These are phyloP conservation scores for Mythimna lalbum DNA, from an alignment of 2,888 invertebrate genomes.

Conservation along the genomic window DNA sequence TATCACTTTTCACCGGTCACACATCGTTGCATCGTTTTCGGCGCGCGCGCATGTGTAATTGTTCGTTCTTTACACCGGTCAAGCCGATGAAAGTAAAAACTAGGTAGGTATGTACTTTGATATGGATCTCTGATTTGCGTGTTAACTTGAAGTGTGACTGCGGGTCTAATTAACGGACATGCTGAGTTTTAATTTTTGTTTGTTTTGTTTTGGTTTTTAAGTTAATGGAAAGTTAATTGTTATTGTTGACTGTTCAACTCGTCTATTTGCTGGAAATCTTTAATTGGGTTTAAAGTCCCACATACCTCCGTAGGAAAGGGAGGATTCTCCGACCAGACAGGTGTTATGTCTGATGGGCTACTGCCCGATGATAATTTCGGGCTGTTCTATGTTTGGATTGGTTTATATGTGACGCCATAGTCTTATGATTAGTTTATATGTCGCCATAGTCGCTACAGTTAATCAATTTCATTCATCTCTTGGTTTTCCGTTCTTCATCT, in stretches of 20 bases:
- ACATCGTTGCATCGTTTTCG: conserved; percentile 73
- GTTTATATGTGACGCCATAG: too few species aligned
- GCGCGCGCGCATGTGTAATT: conserved; percentile 48
- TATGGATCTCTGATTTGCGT: conserved; percentile 15
- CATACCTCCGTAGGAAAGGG: too few species aligned
- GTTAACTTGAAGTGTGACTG: conserved; percentile 8
- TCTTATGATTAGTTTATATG: too few species aligned
- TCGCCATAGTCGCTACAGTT: too few species aligned
- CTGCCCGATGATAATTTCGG: too few species aligned
- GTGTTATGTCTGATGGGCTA: too few species aligned
- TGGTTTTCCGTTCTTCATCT: too few species aligned
- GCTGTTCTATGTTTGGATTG: too few species aligned
- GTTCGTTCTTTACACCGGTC: conserved; percentile 58
- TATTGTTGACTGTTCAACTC: neutral
- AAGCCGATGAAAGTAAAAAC: conserved; percentile 60
- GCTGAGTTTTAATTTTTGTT: neutral
- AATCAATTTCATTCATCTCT: too few species aligned
- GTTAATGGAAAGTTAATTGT: neutral
- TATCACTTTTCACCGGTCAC: conserved; percentile 77
- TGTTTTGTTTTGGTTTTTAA: neutral
- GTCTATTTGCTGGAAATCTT: neutral
- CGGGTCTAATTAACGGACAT: neutral
- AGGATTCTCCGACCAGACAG: too few species aligned
- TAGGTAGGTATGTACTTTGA: conserved; percentile 35
- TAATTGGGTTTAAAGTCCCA: too few species aligned